These are phyloP conservation scores for Aphrophora alni DNA, from an alignment of 2,888 invertebrate genomes.

Conservation along the genomic window DNA sequence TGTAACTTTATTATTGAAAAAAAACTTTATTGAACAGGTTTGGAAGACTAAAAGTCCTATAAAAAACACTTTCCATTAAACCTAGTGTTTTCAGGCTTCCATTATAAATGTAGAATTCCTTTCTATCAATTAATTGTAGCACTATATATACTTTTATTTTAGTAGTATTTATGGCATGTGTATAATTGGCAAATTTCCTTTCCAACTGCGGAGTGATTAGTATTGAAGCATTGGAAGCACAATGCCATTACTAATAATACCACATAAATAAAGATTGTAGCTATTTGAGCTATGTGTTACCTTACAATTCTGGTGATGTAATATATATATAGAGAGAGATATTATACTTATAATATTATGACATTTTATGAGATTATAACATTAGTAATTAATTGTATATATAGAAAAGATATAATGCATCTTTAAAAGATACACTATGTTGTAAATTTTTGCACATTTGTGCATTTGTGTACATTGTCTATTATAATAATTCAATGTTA, in stretches of 20 bases:
- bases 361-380: neutral
- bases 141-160: no score
- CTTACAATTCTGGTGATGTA: neutral
- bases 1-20: no score
- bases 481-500: neutral
- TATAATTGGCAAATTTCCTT: constrained; percentile 29
- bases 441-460: neutral
- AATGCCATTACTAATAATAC: neutral
- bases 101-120: no score
- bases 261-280: neutral
- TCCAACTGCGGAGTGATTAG: constrained; percentile 22
- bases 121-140: no score
- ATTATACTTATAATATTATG: neutral
- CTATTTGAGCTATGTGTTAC: neutral
- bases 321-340: neutral
- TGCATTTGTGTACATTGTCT: neutral
- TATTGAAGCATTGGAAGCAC: neutral
- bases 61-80: no score
- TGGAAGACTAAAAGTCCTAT: no score
- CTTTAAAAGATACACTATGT: neutral
- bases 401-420: neutral
- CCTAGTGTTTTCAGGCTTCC: no score
- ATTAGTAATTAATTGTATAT: constrained; percentile 2
- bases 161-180: no score
- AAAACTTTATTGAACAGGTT: no score